Evolutionary conservation across 1,140 invertebrate species (phyloP), one percentile per base, ranked within the genome.

Genomic region (Drosophila kikkawai): DNA sequence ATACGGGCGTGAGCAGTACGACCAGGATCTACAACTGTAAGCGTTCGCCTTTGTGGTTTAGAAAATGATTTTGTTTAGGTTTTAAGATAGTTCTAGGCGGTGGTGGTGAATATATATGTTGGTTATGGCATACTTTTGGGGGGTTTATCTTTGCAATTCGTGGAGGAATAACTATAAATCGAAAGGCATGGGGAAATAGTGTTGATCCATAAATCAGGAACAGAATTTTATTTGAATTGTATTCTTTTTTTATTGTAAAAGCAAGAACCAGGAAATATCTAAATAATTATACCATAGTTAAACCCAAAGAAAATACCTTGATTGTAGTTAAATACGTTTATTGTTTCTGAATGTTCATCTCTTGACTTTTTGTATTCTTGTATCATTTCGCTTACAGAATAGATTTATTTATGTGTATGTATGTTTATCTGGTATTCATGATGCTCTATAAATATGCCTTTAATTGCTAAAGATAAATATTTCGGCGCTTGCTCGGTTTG

Each of bases 21-120:
- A 97, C 96, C 5, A 94, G 93, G 48, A 95, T 99, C 3, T 95
- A 95, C 41, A 95, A 96, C 81, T 98, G 97, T 91, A 93, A 92
- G 7, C 91, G 96, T 34, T 94, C 94, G 66, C 93, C 95, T 58
- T 96, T 97, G 48, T 91, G 80, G 81, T 75, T 85, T 66, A 82
- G 74, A 56, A 70, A 51, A 19, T 76, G 66, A 65, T 42, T 17
- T 48, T 39, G 13, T 22, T 8, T 39, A 45, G 0, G 0, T 26
- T n/a, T 4, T 26, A 50, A 60, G n/a, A 32, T 64, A 63, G 17
- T 15, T 48, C 5, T 71, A 36, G 32, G 34, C 17, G 34, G 41
- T 4, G 34, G 12, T 53, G 47, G 47, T 32, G n/a, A 36, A 48
- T 39, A 32, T 34, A 48, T 39, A n/a, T 19, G 6, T 36, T 63